phyloP scores from a whole-genome alignment of 2,113 vertebrate genomes.

The Sebastes fasciatus region DNA sequence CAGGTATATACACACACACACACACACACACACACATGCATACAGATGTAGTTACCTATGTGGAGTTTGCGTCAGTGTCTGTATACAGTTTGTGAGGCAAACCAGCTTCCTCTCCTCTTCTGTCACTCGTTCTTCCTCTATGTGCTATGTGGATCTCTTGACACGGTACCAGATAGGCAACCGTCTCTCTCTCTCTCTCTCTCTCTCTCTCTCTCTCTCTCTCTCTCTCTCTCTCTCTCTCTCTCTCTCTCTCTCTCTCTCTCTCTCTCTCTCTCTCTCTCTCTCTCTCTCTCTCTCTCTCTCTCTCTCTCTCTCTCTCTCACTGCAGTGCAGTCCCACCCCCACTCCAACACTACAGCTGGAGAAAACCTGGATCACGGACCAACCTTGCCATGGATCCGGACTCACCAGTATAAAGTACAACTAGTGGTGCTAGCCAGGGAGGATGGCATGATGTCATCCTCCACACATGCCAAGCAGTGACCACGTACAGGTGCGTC shows the following conservation, averaged over 20 bases:
- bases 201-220: too few relatives aligned
- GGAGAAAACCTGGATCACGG: constrained; percentile 75
- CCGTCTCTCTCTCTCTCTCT: too few relatives aligned
- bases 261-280: too few relatives aligned
- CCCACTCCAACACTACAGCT: constrained; percentile 67
- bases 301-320: constrained; percentile 48
- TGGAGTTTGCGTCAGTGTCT: constrained; percentile 49
- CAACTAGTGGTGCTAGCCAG: constrained; percentile 16
- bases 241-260: too few relatives aligned
- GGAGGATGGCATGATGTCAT: constrained; percentile 61
- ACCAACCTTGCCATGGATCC: constrained; percentile 47
- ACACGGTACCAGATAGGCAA: constrained; percentile 36
- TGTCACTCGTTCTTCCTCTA: constrained; percentile 41
- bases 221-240: too few relatives aligned
- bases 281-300: constrained; percentile 9
- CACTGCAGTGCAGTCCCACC: constrained; percentile 80
- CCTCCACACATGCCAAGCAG: constrained; percentile 3
- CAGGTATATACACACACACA: not conserved
- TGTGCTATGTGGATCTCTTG: constrained; percentile 47
- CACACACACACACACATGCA: constrained; percentile 7
- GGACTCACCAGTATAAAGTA: constrained; percentile 57
- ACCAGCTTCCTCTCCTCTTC: constrained; percentile 49
- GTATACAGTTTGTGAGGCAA: constrained; percentile 31
- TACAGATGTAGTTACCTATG: constrained; percentile 60
- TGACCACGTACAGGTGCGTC: not conserved